These are phyloP conservation scores for Belgica antarctica DNA, from an alignment of 2,888 invertebrate species.

Conservation along the genomic window DNA sequence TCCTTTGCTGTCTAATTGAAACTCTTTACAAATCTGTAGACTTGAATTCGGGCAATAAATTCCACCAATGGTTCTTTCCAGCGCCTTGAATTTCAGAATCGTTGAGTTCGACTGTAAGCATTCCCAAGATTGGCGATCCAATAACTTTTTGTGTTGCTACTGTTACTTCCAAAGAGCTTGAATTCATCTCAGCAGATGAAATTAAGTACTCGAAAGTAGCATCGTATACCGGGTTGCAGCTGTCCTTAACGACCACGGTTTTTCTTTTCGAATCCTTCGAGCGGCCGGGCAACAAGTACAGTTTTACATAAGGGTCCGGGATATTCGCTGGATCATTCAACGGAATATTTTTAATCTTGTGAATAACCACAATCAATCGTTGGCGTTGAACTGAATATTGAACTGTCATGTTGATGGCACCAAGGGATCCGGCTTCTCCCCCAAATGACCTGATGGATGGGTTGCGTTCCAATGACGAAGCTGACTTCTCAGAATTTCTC, in stretches of 20 bases:
- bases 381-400: conserved; percentile 82
- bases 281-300: conserved; percentile 80
- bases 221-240: conserved; percentile 86
- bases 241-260: conserved; percentile 69
- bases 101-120: conserved; percentile 56
- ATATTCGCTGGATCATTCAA: conserved; percentile 76
- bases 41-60: conserved; percentile 37
- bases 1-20: neutral
- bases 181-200: conserved; percentile 74
- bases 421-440: conserved; percentile 69
- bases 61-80: conserved; percentile 39
- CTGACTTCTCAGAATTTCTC: neutral
- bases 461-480: conserved; percentile 52
- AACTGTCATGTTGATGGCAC: conserved; percentile 79
- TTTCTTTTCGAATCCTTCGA: conserved; percentile 84
- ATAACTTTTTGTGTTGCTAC: conserved; percentile 83
- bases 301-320: conserved; percentile 87
- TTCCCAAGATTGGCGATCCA: conserved; percentile 81
- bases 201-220: conserved; percentile 88
- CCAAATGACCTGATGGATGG: conserved; percentile 63
- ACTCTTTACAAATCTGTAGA: conserved; percentile 32
- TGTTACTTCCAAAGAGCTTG: conserved; percentile 76
- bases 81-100: conserved; percentile 25
- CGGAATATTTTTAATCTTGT: conserved; percentile 83
- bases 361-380: conserved; percentile 77